Evolutionary conservation across 2,888 invertebrate genomes (phyloP).

Genomic region (Malthinus flaveolus): DNA sequence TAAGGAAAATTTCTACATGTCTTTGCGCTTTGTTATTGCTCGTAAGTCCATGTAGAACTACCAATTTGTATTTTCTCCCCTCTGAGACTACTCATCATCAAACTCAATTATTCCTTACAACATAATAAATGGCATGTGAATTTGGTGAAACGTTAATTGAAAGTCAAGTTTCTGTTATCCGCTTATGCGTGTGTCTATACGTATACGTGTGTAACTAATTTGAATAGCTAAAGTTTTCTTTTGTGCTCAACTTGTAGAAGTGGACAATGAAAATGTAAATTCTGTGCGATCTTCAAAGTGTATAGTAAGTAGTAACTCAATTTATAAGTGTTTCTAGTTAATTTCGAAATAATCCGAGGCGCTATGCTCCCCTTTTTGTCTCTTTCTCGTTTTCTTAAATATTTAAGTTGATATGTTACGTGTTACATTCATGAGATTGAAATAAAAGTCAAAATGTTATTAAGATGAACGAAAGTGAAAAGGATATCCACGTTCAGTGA

Average conservation of each 20-base stretch:
- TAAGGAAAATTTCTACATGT: too few species aligned
- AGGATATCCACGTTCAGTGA: slow-evolving; percentile 23
- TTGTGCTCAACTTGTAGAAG: slow-evolving; percentile 7
- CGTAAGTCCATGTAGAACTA: too few species aligned
- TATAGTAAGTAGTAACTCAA: slow-evolving; percentile 9
- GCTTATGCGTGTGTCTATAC: slow-evolving; percentile 6
- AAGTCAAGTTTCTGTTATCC: slow-evolving; percentile 2
- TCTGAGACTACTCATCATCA: too few species aligned
- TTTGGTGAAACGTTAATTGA: not conserved
- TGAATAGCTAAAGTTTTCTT: slow-evolving; percentile 10
- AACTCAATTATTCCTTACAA: not conserved
- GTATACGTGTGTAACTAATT: slow-evolving; percentile 1
- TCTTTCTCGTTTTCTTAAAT: slow-evolving; percentile 7
- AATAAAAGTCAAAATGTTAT: slow-evolving; percentile 24
- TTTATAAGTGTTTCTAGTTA: not conserved
- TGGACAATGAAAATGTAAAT: slow-evolving; percentile 13
- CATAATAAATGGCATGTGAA: not conserved
- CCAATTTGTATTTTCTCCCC: too few species aligned
- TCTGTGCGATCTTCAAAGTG: slow-evolving; percentile 18
- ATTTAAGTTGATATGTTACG: not conserved
- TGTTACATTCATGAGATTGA: slow-evolving; percentile 22
- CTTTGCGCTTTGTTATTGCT: too few species aligned
- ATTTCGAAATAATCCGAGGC: slow-evolving; percentile 12
- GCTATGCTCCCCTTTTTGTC: slow-evolving; percentile 7
- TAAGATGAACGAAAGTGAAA: slow-evolving; percentile 27